Evolutionary conservation across 1,140 invertebrate genomes (phyloP), one percentile per base, ranked within the genome.

Genomic region (Spodoptera frugiperda): DNA sequence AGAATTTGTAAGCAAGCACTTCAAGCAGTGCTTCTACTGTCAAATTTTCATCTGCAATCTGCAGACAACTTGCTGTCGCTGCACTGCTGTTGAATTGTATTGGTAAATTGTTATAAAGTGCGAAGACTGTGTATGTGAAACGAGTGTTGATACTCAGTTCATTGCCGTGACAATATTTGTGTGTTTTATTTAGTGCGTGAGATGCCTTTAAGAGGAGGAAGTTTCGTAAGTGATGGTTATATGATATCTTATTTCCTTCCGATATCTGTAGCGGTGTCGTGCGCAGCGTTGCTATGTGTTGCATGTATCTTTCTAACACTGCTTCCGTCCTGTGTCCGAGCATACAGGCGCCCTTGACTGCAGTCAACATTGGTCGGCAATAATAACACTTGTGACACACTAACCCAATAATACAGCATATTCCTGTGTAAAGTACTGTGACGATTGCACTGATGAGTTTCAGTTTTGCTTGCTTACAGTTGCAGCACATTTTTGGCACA

Each of bases 121-220:
- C 14, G 11, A 65, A 15, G 17, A 73, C 70, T 77, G 70, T 80
- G 67, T 75, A 68, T 81, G 77, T 83, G 74, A 79, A 81, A 75
- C n/a, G 63, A 78, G 76, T 77, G 70, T 75, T 68, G 53, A 19
- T 48, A 61, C 44, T 59, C 17, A 49, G 11, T 73, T 61, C 15
- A 30, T 21, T 49, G 25, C 71, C 14, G 71, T 73, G 71, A 73
- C 21, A 73, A 19, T 39, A 57, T 15, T 30, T 59, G 55, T 72
- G 53, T 73, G n/a, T 30, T 53, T 51, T 55, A 55, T 76, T 49
- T 59, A 30, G 73, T 87, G 71, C 83, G 82, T 89, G 89, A 93
- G 86, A 93, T 93, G 92, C 90, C 92, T 82, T 83, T 93, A 73
- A 87, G 89, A 87, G 89, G 91, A 87, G 86, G 79, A 84, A 89